Evolutionary conservation across 2,797 vertebrate species (phyloP), one percentile per base, ranked within the genome.

Genomic region (Smutsia temminckii): DNA sequence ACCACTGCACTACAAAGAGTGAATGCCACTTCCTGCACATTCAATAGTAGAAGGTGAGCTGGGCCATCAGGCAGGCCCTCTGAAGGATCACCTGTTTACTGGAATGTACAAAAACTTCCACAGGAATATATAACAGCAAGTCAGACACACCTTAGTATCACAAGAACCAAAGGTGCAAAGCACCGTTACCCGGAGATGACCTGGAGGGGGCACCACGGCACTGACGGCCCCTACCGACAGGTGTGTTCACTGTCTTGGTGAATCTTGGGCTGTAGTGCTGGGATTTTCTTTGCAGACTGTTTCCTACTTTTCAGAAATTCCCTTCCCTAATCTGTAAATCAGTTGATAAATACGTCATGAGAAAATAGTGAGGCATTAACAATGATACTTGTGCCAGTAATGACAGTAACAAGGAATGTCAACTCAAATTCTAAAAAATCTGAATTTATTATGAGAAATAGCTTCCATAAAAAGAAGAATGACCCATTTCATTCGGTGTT

Each of bases 381-480:
- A 59, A 37, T 25, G 66, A 86, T 66, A 55, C 49, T 59, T 66
- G 14, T 32, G 12, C 27, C 40, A 71, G 55, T 71, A 72, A 64
- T 53, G 53, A 77, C 29, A 55, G 37, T 34, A 88, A 59, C 34
- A 34, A 75, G 61, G 34, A 37, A 92, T 25, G 34, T 46, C 74
- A 64, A 66, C 51, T n/a, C 78, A 61, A 89, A 79, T 79, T 93
- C 23, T 20, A 4, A 37, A 68, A 74, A 46, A 11, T 9, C 37
- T 71, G 78, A 77, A 89, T 53, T 89, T 18, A 92, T 40, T 83
- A 71, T 66, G n/a, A 94, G 51, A 71, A 72, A 91, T 13, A 74
- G 29, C 40, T 66, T 81, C 61, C 27, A 12, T 3, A 11, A 89
- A 68, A 71, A 89, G 75, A 10, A 81, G 40, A 89, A 89, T 17